Conservation (phyloP, 1,140 invertebrate genomes). For the Brachionus paranguensis region DNA sequence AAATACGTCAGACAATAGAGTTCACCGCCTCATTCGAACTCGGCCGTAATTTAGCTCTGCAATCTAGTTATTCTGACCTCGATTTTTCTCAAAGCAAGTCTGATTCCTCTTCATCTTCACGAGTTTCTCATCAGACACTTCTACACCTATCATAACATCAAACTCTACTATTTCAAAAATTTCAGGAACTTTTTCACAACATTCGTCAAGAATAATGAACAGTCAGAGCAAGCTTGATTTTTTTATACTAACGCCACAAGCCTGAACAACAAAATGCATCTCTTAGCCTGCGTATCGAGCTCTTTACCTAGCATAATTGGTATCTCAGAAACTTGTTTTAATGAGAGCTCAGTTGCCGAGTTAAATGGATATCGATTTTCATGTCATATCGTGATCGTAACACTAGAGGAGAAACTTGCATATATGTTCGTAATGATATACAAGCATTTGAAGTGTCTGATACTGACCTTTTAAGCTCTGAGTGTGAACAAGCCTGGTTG, state of each 20-base stretch:
- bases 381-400: not conserved
- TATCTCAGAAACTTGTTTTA: no score
- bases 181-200: not conserved
- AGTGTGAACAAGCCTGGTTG: not conserved
- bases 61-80: not conserved
- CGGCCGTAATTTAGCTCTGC: not conserved
- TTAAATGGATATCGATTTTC: not conserved
- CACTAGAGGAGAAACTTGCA: not conserved
- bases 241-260: no score
- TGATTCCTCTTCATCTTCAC: not conserved
- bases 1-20: no score
- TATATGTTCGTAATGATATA: not conserved
- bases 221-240: not conserved
- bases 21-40: not conserved
- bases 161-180: not conserved
- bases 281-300: no score
- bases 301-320: no score
- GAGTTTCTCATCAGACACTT: not conserved
- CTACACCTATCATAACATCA: not conserved
- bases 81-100: not conserved
- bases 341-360: no score
- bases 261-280: no score
- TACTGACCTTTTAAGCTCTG: not conserved
- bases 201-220: not conserved
- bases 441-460: not conserved